phyloP scores from a whole-genome alignment of 2,888 invertebrate genomes.

The Leucozona laternaria region DNA sequence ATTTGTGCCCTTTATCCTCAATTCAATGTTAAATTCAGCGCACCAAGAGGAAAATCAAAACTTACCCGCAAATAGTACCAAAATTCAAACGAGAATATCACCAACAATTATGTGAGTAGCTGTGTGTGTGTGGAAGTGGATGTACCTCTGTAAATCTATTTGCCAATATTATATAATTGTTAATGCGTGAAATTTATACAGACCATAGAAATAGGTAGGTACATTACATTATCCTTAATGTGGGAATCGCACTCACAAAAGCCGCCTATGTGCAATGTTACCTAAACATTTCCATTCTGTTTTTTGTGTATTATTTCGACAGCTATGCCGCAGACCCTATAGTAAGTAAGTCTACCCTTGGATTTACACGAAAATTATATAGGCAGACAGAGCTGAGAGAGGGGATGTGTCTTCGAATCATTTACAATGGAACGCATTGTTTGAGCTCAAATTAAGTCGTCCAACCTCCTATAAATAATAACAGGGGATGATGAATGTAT shows the following conservation, averaged over 20 bases:
- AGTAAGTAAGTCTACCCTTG: constrained; percentile 11
- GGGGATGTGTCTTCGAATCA: constrained; percentile 35
- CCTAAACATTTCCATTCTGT: constrained; percentile 60
- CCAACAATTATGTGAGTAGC: neutral
- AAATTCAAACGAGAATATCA: constrained; percentile 42
- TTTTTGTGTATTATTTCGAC: constrained; percentile 22
- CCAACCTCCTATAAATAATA: constrained; percentile 29
- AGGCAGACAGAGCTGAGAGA: neutral
- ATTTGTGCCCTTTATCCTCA: constrained; percentile 70
- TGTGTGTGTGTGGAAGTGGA: neutral
- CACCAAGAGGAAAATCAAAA: constrained; percentile 35
- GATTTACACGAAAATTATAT: neutral
- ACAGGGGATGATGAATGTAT: constrained; percentile 2
- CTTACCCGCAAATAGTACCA: constrained; percentile 34
- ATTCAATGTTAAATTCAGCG: constrained; percentile 64
- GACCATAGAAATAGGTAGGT: constrained; percentile 27
- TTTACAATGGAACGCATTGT: constrained; percentile 38
- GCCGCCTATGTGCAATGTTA: constrained; percentile 66
- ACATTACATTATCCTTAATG: constrained; percentile 33
- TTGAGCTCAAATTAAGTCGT: constrained; percentile 15
- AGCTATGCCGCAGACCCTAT: constrained; percentile 16
- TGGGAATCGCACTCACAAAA: constrained; percentile 54
- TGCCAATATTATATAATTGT: constrained; percentile 70
- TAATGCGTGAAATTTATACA: constrained; percentile 70
- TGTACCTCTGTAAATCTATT: constrained; percentile 34